phyloP scores from a whole-genome alignment of 1,140 invertebrate genomes.

The Zeugodacus cucurbitae region DNA sequence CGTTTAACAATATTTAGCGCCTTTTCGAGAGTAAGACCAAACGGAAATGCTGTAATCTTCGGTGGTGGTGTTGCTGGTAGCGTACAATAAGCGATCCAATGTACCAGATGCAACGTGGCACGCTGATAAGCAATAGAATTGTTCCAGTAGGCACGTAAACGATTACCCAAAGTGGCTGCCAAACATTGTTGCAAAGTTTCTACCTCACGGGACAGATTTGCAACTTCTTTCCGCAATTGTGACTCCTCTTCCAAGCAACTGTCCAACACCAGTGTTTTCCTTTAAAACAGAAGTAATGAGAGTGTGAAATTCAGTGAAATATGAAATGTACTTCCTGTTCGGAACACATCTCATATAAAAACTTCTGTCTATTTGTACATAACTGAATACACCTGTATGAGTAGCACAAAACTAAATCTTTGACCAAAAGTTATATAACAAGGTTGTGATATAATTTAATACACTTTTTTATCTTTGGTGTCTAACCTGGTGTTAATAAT shows the following conservation, averaged over 20 bases:
- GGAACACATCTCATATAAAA: too few relatives aligned
- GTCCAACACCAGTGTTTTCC: neutral
- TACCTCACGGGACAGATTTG: constrained; percentile 41
- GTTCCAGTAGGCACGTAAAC: constrained; percentile 47
- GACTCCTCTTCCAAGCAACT: neutral
- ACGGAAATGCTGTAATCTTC: neutral
- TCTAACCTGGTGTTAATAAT: too few relatives aligned
- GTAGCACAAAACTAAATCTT: too few relatives aligned
- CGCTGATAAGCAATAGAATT: constrained; percentile 47
- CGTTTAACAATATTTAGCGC: constrained; percentile 46
- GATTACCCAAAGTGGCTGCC: constrained; percentile 56
- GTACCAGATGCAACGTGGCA: constrained; percentile 53
- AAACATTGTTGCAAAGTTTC: constrained; percentile 52
- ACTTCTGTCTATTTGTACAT: too few relatives aligned
- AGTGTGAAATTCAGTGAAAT: neutral
- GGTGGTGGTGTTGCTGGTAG: constrained; percentile 53
- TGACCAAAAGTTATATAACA: too few relatives aligned
- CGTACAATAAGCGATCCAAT: constrained; percentile 56
- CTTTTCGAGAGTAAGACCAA: constrained; percentile 46
- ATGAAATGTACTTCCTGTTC: neutral
- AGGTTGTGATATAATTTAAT: too few relatives aligned
- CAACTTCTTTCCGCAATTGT: neutral
- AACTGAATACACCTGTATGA: too few relatives aligned
- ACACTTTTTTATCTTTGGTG: too few relatives aligned
- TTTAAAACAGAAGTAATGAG: neutral